A percentile compares a stretch with the other conserved stretches of the same genome.
Evolutionary conservation across 2,113 vertebrate genomes (phyloP).

Genomic region (Rattus rattus): DNA sequence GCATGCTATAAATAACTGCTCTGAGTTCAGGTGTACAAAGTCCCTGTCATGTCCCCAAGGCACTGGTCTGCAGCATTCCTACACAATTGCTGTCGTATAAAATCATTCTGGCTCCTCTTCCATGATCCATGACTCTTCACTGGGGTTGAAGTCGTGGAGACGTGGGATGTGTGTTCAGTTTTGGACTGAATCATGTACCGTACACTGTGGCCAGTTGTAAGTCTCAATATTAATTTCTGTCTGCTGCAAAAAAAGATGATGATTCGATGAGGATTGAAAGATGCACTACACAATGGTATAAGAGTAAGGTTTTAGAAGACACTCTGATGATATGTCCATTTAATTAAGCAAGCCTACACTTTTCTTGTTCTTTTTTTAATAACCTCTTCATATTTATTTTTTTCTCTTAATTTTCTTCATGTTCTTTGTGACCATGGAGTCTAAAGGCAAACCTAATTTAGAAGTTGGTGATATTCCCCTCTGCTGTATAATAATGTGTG

Average conservation of each 20-base stretch:
- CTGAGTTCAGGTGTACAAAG: not conserved
- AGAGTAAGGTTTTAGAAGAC: no score
- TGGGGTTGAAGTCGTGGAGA: not conserved
- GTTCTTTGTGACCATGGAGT: not conserved
- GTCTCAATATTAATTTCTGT: not conserved
- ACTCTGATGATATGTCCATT: no score
- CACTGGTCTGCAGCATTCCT: not conserved
- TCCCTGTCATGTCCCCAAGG: not conserved
- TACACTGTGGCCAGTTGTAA: not conserved
- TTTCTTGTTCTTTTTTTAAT: not conserved
- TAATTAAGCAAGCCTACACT: not conserved
- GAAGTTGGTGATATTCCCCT: not conserved
- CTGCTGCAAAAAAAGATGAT: not conserved
- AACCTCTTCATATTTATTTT: not conserved
- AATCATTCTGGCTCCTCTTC: not conserved
- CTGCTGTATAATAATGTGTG: not conserved
- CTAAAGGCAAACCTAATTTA: not conserved
- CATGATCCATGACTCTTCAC: not conserved
- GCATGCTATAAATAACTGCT: not conserved
- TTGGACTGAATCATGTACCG: not conserved
- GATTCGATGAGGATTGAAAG: no score
- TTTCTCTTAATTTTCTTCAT: not conserved
- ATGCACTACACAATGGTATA: not conserved
- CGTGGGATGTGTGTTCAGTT: not conserved
- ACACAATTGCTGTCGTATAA: not conserved